These are phyloP conservation scores for Drosophila pruinosa DNA, from an alignment of 1,140 invertebrate genomes.

Conservation along the genomic window DNA sequence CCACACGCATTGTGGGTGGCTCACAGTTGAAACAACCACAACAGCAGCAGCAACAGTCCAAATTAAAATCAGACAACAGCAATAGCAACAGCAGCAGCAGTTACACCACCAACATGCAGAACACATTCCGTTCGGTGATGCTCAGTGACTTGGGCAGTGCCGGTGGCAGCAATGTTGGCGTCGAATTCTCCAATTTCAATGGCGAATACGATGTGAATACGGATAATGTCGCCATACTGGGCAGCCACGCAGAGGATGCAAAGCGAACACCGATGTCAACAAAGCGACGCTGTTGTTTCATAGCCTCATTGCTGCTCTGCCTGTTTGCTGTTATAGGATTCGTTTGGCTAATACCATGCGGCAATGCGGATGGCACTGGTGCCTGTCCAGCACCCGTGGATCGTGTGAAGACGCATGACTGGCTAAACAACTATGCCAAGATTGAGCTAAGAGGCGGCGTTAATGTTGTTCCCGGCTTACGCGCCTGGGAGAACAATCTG, in stretches of 20 bases:
- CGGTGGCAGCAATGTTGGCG: conserved; percentile 32
- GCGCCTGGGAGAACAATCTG: conserved; percentile 86
- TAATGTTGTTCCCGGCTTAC: conserved; percentile 86
- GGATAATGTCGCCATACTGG: conserved; percentile 80
- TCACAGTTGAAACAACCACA: conserved; percentile 16
- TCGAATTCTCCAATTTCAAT: conserved; percentile 74
- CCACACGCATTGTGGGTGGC: conserved; percentile 42
- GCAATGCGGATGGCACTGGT: conserved; percentile 84
- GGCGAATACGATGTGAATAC: conserved; percentile 73
- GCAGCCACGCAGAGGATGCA: conserved; percentile 29
- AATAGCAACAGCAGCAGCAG: conserved; percentile 40
- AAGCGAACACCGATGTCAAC: conserved; percentile 85
- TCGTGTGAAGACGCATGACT: conserved; percentile 85
- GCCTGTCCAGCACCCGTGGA: conserved; percentile 85
- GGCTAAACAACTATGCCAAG: conserved; percentile 88
- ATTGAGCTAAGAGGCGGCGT: conserved; percentile 89
- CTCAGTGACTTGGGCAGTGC: conserved; percentile 83
- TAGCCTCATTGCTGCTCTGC: conserved; percentile 88
- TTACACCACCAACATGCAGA: conserved; percentile 76
- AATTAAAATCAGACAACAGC: conserved; percentile 44
- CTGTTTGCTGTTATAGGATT: conserved; percentile 88
- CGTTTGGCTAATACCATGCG: conserved; percentile 89
- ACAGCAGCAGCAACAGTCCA: conserved; percentile 17
- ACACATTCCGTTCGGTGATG: conserved; percentile 84
- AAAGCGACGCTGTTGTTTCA: conserved; percentile 86